These are phyloP conservation scores for Nephrocerus scutellatus DNA, from an alignment of 2,888 invertebrate genomes.

Conservation along the genomic window DNA sequence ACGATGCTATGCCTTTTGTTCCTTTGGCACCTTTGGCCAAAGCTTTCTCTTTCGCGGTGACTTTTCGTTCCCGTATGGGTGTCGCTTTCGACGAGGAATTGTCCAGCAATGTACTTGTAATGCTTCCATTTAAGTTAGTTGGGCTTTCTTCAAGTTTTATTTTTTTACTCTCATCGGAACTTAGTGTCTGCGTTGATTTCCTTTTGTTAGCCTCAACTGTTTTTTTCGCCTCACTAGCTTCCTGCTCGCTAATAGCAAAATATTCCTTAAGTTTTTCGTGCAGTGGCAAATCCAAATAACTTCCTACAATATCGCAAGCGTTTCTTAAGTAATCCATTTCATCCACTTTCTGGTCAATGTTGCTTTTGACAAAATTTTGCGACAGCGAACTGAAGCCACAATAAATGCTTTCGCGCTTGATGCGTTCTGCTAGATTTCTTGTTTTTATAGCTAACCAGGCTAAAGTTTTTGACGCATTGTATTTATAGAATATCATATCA, in stretches of 20 bases:
- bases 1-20: constrained; percentile 71
- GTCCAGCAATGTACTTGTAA: too few species aligned
- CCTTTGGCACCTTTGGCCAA: constrained; percentile 65
- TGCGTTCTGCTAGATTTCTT: constrained; percentile 51
- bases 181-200: constrained; percentile 48
- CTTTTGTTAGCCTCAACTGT: constrained; percentile 48
- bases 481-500: constrained; percentile 71
- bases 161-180: constrained; percentile 46
- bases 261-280: constrained; percentile 57
- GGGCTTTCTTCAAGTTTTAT: constrained; percentile 41
- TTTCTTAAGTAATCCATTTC: constrained; percentile 37
- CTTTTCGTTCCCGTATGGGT: constrained; percentile 43
- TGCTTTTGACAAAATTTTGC: constrained; percentile 66
- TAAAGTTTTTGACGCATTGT: constrained; percentile 69
- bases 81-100: constrained; percentile 9
- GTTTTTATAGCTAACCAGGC: constrained; percentile 70
- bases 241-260: constrained; percentile 49
- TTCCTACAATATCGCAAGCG: constrained; percentile 72
- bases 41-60: constrained; percentile 67
- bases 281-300: constrained; percentile 67
- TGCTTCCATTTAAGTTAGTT: too few species aligned
- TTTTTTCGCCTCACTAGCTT: constrained; percentile 45
- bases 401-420: constrained; percentile 51
- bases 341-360: constrained; percentile 35
- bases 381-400: constrained; percentile 69